A percentile compares a stretch with the other conserved stretches of the same genome.
Conservation (phyloP, 1,140 invertebrate species). For the Cotesia chilonis region DNA sequence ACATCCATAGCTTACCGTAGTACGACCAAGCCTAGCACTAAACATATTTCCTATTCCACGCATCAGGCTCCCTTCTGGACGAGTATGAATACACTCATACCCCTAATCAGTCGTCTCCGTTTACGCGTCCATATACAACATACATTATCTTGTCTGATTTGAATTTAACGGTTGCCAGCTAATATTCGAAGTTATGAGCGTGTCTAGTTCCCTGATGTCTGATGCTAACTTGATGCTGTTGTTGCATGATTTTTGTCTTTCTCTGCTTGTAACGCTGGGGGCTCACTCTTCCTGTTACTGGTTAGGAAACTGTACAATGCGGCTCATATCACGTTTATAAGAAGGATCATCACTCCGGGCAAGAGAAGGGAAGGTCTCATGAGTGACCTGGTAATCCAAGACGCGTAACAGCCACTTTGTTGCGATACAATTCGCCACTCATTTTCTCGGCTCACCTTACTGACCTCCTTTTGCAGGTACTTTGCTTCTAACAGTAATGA, state of each 20-base stretch:
- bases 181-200: slow-evolving; percentile 18
- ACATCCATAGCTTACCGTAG: too few species aligned
- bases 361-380: slow-evolving; percentile 26
- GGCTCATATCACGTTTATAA: slow-evolving; percentile 23
- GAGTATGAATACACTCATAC: not conserved
- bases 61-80: slow-evolving; percentile 4
- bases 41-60: slow-evolving; percentile 20
- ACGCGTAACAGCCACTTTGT: slow-evolving; percentile 31
- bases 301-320: too few species aligned
- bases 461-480: not conserved
- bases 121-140: slow-evolving; percentile 39
- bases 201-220: not conserved
- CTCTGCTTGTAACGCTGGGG: slow-evolving; percentile 5
- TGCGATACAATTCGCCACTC: not conserved
- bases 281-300: too few species aligned
- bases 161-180: slow-evolving; percentile 57
- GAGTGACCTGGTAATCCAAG: slow-evolving; percentile 41
- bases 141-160: slow-evolving; percentile 54
- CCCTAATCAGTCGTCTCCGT: slow-evolving; percentile 36
- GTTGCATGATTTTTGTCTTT: not conserved
- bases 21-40: not conserved
- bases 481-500: not conserved
- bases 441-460: not conserved
- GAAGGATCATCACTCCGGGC: slow-evolving; percentile 38
- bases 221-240: slow-evolving; percentile 15